phyloP scores from a whole-genome alignment of 2,888 invertebrate species.

The Meiosimyza platycephala region DNA sequence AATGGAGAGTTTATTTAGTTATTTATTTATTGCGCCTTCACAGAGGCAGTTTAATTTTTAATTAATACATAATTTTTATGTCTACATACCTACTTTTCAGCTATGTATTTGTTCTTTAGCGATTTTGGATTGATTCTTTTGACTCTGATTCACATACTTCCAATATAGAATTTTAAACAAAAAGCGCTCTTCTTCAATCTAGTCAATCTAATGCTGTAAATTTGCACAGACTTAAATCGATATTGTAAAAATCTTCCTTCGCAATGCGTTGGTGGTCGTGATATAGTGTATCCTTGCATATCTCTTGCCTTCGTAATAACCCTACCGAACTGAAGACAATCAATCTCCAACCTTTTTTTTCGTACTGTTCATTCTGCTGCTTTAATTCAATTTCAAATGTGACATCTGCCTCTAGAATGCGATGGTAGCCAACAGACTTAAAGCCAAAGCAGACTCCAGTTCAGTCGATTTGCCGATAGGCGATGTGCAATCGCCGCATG shows the following conservation, averaged over 20 bases:
- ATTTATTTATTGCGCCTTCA: no score
- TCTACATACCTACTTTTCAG: no score
- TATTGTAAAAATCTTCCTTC: not conserved
- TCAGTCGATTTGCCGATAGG: not conserved
- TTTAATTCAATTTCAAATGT: constrained; percentile 68
- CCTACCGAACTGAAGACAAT: constrained; percentile 55
- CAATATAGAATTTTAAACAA: no score
- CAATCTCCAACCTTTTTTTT: constrained; percentile 60
- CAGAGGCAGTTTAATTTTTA: no score
- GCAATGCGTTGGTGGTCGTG: constrained; percentile 15
- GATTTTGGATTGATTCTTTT: no score
- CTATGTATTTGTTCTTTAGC: no score
- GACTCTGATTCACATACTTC: no score
- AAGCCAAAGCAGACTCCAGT: not conserved
- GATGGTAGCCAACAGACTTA: not conserved
- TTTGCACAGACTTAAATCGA: no score
- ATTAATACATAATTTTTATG: no score
- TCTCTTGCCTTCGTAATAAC: constrained; percentile 14
- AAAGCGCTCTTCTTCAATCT: no score
- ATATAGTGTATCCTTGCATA: not conserved
- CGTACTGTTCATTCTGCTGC: constrained; percentile 52
- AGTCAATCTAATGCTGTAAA: no score
- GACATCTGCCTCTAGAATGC: constrained; percentile 63
- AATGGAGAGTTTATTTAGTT: no score
- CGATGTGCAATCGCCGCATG: constrained; percentile 29